Conservation (phyloP, 2,888 invertebrate species). For the Lepetodrilus schrolli region DNA sequence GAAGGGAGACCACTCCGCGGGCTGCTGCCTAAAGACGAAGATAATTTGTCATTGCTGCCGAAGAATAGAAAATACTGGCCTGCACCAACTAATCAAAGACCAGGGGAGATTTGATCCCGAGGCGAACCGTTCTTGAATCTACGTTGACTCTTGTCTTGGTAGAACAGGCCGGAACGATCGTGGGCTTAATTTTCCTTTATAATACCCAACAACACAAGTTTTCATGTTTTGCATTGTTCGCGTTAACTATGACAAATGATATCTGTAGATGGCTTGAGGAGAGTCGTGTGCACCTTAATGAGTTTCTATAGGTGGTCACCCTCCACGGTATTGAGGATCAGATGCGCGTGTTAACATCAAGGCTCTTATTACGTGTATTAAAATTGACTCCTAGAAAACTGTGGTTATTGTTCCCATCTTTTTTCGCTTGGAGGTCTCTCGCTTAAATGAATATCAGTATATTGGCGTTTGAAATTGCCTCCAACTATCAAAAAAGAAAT, state of each 20-base stretch:
- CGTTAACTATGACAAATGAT: slow-evolving; percentile 25
- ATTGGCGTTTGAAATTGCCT: slow-evolving; percentile 26
- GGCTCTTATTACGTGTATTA: slow-evolving; percentile 25
- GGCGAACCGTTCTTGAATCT: slow-evolving; percentile 14
- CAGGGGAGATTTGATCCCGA: not conserved
- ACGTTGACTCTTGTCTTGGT: not conserved
- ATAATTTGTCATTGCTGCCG: slow-evolving; percentile 12
- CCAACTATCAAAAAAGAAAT: slow-evolving; percentile 26
- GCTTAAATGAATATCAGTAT: slow-evolving; percentile 27
- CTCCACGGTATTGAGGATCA: slow-evolving; percentile 6
- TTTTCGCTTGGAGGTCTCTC: slow-evolving; percentile 22
- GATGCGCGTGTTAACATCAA: slow-evolving; percentile 15
- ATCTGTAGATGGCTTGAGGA: slow-evolving; percentile 18
- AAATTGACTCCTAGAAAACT: slow-evolving; percentile 24
- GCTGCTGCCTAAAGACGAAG: not conserved
- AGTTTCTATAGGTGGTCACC: slow-evolving; percentile 22
- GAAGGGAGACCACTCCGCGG: not conserved
- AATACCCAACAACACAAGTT: slow-evolving; percentile 26
- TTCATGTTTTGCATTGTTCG: slow-evolving; percentile 21
- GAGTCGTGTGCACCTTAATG: slow-evolving; percentile 23
- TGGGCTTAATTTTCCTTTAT: slow-evolving; percentile 12
- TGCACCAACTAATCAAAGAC: slow-evolving; percentile 7
- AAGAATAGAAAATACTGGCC: not conserved
- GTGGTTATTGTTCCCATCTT: slow-evolving; percentile 22
- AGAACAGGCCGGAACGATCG: not conserved